Evolutionary conservation across 2,797 vertebrate species (phyloP), one percentile per base, ranked within the genome.

Genomic region (Enteromius argenteus): DNA sequence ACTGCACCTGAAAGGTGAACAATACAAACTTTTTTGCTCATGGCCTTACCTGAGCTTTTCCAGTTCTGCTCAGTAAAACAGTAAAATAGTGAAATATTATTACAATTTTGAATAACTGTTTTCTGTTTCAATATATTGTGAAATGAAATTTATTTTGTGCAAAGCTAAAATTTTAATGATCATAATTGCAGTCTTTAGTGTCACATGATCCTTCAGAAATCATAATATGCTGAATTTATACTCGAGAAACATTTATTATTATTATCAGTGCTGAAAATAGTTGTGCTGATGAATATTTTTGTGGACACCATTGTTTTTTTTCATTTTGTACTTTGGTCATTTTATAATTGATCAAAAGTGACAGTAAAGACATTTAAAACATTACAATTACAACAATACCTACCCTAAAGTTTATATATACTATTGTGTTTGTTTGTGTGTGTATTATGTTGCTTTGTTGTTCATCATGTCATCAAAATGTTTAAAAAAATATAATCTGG

Each of bases 11-110:
- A 14, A 49, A 72, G 23, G 27, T 77, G 21, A 86, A 81, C 69
- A 84, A 72, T 30, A 1, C 64, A 66, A 71, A 21, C 23, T 51
- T 42, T 7, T 51, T 76, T 76, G 66, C 21, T 79, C 37, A 49
- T n/a, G 17, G 17, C 6, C 32, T 62, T 23, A 35, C 30, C 42
- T 23, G 44, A 30, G 11, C 27, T 71, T 78, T 37, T 79, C 10
- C 21, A 14, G 10, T 4, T 11, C 58, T 60, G 58, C 23, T 27
- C 56, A 13, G 56, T 56, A 53, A 21, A 53, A 51, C 15, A 5
- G 15, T 21, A 21, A 23, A 58, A 58, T n/a, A 10, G n/a, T 58
- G 4, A 11, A 60, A 60, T 60, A 60, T 60, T 60, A 60, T 27
- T 60, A 60, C 58, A 60, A 27, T 27, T 60, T 60, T 4, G 2